Evolutionary conservation across 2,113 vertebrate species (phyloP).

Genomic region (Planiliza haematocheilus): DNA sequence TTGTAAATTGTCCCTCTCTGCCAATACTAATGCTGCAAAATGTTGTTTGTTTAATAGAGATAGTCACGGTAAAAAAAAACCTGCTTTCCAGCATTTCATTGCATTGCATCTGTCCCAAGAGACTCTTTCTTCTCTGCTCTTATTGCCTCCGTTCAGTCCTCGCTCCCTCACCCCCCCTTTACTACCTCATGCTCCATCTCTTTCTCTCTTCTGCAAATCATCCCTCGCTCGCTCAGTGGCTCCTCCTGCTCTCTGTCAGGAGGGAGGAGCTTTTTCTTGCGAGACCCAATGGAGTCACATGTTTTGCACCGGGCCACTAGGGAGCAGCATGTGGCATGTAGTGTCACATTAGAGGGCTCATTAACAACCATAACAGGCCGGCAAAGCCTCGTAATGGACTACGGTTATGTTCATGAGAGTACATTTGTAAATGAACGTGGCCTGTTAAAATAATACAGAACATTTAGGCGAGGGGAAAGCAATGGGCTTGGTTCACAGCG

Average conservation of each 20-base stretch:
- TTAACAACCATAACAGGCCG: slow-evolving; percentile 50
- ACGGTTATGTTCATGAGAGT: slow-evolving; percentile 24
- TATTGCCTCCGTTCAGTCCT: slow-evolving; percentile 24
- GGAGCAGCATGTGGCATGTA: slow-evolving; percentile 77
- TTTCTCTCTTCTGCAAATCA: slow-evolving; percentile 19
- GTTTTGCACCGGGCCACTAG: slow-evolving; percentile 74
- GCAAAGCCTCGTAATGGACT: slow-evolving; percentile 50
- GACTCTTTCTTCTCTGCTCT: slow-evolving; percentile 52
- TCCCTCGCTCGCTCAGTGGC: neutral
- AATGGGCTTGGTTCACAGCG: neutral
- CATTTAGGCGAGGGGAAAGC: neutral
- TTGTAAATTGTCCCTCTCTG: neutral
- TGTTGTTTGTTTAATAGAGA: slow-evolving; percentile 27
- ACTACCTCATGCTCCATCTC: slow-evolving; percentile 20
- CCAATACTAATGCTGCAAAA: slow-evolving; percentile 23
- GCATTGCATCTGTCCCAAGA: slow-evolving; percentile 30
- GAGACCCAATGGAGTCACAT: slow-evolving; percentile 39
- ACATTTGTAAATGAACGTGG: slow-evolving; percentile 15
- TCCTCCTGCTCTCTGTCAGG: slow-evolving; percentile 16
- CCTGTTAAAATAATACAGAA: slow-evolving; percentile 10
- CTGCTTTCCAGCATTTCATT: slow-evolving; percentile 36
- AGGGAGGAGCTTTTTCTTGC: slow-evolving; percentile 42
- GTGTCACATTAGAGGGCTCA: slow-evolving; percentile 62
- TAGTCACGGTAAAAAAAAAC: slow-evolving; percentile 21
- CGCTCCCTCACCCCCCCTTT: slow-evolving; percentile 4